These are phyloP conservation scores for Pristionchus arcanus DNA, from an alignment of 2,888 invertebrate species.

Conservation along the genomic window DNA sequence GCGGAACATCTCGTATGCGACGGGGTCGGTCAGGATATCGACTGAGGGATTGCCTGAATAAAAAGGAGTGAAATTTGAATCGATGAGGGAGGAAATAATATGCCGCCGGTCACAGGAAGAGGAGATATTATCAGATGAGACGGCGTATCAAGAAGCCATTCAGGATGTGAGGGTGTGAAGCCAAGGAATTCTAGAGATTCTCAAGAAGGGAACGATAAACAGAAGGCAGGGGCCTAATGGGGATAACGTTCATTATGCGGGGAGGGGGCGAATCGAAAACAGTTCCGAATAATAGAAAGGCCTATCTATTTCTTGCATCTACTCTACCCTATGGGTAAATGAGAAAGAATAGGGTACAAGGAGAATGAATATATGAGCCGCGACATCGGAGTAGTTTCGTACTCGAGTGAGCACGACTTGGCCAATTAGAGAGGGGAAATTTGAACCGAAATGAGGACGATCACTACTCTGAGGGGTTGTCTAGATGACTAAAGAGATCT, in stretches of 20 bases:
- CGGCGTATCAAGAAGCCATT: neutral
- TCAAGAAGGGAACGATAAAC: constrained; percentile 3
- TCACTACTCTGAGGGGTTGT: neutral
- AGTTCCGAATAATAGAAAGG: neutral
- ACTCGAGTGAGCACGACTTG: neutral
- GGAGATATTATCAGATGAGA: neutral
- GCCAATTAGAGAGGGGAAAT: constrained; percentile 10
- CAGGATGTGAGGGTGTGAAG: constrained; percentile 17
- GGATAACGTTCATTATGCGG: neutral
- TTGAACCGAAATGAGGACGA: neutral
- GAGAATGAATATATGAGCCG: neutral
- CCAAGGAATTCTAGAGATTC: neutral
- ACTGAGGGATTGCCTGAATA: constrained; percentile 71
- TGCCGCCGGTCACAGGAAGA: neutral
- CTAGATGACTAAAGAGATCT: neutral
- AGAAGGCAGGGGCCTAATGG: neutral
- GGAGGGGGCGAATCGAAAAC: neutral
- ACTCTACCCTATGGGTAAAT: neutral
- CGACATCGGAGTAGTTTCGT: neutral
- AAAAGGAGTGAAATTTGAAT: neutral
- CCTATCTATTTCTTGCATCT: neutral
- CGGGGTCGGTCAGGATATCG: constrained; percentile 72
- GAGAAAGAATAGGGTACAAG: neutral
- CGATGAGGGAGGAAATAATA: neutral
- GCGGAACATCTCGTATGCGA: constrained; percentile 74